Percentiles rank a stretch among this genome's conserved stretches.
phyloP scores from a whole-genome alignment of 2,888 invertebrate genomes.

The Pristionchus fissidentatus region DNA sequence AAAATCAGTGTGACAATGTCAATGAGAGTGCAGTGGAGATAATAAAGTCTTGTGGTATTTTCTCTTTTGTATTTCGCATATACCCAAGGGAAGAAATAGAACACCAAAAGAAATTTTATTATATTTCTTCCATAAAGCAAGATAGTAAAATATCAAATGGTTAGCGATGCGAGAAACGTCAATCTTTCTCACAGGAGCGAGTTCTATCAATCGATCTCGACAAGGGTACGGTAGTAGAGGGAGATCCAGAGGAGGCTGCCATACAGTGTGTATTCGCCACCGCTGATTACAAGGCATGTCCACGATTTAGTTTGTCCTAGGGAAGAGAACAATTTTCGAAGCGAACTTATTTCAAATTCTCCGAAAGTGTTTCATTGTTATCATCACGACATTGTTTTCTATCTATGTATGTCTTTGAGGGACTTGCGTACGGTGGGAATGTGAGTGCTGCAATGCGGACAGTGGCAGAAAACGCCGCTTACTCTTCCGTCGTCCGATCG shows the following conservation, averaged over 20 bases:
- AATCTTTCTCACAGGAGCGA: conserved; percentile 23
- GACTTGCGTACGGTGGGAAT: conserved; percentile 93
- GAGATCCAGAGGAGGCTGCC: conserved; percentile 65
- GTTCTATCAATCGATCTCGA: conserved; percentile 52
- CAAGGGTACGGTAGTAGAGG: conserved; percentile 68
- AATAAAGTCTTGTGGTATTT: too few relatives aligned
- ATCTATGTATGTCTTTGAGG: conserved; percentile 76
- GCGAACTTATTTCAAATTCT: too few relatives aligned
- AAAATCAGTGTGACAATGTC: too few relatives aligned
- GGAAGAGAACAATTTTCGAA: neutral
- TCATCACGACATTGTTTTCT: neutral
- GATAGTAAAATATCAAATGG: neutral
- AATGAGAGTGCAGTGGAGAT: too few relatives aligned
- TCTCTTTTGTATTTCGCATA: too few relatives aligned
- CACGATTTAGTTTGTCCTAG: neutral
- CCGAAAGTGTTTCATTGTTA: neutral
- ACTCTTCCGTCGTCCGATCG: neutral
- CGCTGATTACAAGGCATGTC: conserved; percentile 77
- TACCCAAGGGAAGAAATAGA: too few relatives aligned
- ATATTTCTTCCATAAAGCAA: neutral
- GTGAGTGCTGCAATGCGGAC: conserved; percentile 85
- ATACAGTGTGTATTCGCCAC: conserved; percentile 76
- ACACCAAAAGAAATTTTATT: too few relatives aligned
- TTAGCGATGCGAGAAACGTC: too few relatives aligned
- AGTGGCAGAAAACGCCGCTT: conserved; percentile 62